phyloP scores from a whole-genome alignment of 2,888 invertebrate species.

The Nymphalis urticae region DNA sequence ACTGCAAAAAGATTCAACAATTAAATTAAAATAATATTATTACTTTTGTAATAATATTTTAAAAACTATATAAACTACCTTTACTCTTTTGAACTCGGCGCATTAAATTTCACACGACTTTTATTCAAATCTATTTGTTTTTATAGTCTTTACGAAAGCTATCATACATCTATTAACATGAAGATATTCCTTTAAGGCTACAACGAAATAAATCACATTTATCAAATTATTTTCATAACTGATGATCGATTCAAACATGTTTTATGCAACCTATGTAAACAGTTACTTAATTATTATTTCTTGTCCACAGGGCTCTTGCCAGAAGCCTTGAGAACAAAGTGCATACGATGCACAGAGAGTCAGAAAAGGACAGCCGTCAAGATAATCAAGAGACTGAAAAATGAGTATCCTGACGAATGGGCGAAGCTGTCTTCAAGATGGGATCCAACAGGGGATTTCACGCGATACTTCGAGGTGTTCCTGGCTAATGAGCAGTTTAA shows the following conservation, averaged over 20 bases:
- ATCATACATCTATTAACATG: too few species aligned
- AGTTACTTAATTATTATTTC: neutral
- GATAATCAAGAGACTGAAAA: constrained; percentile 84
- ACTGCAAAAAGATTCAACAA: too few species aligned
- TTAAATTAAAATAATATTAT: too few species aligned
- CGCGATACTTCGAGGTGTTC: constrained; percentile 72
- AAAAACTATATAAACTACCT: too few species aligned
- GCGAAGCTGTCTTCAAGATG: constrained; percentile 84
- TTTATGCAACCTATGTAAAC: too few species aligned
- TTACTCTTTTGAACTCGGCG: too few species aligned
- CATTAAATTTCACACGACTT: too few species aligned
- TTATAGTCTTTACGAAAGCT: neutral
- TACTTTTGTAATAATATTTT: too few species aligned
- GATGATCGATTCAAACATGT: too few species aligned
- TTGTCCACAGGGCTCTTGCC: constrained; percentile 83
- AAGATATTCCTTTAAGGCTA: neutral
- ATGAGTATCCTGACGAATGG: constrained; percentile 85
- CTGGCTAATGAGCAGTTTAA: constrained; percentile 68
- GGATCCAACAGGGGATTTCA: constrained; percentile 86
- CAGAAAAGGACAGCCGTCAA: constrained; percentile 86
- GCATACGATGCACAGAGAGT: constrained; percentile 83
- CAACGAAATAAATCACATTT: neutral
- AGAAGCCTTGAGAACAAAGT: constrained; percentile 85
- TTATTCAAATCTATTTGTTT: neutral
- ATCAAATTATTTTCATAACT: too few species aligned